Percentiles rank a stretch among this genome's conserved stretches.
Evolutionary conservation across 2,888 invertebrate genomes (phyloP).

Genomic region (Cyclophora punctaria): DNA sequence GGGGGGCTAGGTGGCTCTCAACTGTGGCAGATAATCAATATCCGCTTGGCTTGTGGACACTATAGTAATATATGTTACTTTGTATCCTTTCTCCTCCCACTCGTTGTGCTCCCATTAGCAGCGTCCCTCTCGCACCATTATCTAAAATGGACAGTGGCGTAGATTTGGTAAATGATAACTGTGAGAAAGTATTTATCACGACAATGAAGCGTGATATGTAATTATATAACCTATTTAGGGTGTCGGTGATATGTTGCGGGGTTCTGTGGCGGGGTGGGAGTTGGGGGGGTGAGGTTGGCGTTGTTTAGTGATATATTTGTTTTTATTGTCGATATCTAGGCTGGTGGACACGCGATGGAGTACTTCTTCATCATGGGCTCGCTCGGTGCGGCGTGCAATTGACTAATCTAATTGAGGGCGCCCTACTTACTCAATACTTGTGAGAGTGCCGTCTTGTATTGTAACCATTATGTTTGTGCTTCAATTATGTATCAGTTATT

Average conservation of each 20-base stretch:
- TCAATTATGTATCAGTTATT: too few species aligned
- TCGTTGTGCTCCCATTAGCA: slow-evolving; percentile 20
- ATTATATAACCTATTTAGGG: slow-evolving; percentile 70
- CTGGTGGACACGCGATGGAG: slow-evolving; percentile 50
- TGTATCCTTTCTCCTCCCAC: slow-evolving; percentile 51
- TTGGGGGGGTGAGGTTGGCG: slow-evolving; percentile 20
- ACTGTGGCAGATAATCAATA: slow-evolving; percentile 77
- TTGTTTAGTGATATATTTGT: slow-evolving; percentile 57
- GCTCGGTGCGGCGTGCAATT: slow-evolving; percentile 39
- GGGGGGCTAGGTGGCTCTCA: slow-evolving; percentile 68
- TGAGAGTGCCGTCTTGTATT: neutral
- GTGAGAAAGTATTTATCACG: slow-evolving; percentile 75
- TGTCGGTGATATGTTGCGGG: slow-evolving; percentile 46
- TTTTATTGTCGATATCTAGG: slow-evolving; percentile 54
- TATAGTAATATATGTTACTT: slow-evolving; percentile 74
- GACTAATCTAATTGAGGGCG: slow-evolving; percentile 42
- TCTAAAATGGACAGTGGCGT: slow-evolving; percentile 75
- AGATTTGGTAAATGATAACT: slow-evolving; percentile 76
- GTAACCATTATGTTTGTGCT: too few species aligned
- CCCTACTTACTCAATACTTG: slow-evolving; percentile 24
- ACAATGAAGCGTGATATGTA: slow-evolving; percentile 73
- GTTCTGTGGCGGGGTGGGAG: slow-evolving; percentile 21
- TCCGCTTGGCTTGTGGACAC: slow-evolving; percentile 77
- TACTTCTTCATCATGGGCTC: slow-evolving; percentile 39
- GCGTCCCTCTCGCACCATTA: slow-evolving; percentile 62